Evolutionary conservation across 2,113 vertebrate species (phyloP), one percentile per base, ranked within the genome.

Genomic region (Tupaia tana): DNA sequence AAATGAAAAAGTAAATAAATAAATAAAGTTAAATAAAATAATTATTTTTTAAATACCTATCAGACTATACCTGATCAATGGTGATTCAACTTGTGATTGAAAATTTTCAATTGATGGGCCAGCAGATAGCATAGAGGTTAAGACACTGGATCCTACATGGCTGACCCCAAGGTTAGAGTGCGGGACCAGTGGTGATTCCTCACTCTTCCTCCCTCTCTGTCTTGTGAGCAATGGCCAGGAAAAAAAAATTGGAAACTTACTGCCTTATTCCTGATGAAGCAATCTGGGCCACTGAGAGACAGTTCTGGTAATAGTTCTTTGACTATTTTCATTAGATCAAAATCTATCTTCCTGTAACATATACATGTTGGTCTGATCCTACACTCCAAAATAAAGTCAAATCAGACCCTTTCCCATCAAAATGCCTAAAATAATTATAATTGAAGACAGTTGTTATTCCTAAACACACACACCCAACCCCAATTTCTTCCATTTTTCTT

Each of bases 371-470:
- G 13, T 82, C 58, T 52, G 16, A 29, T n/a, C 70, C 34, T 86
- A 27, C 56, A 58, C 16, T 67, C 88, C 80, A 86, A 31, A 61
- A 43, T 75, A 79, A 95, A 34, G 80, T 75, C 34, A 75, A 27
- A 79, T 64, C 56, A 79, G 52, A 89, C 18, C 29, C 31, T 58
- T 61, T 88, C 86, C 77, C 27, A 59, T 81, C 64, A 77, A 90
- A 73, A 67, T 64, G 27, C 69, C 61, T 95, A 81, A 56, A 92
- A 19, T 88, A 27, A 61, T 77, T 67, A 16, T 84, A 27, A 69
- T 61, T 63, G 20, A 79, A 86, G 91, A 69, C 29, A 13, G 3
- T 75, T 92, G 27, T 84, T 90, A 63, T 95, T 81, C 59, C 59
- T 52, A 89, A 27, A 24, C 16, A 24, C 6, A 43, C 20, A 79